Percentiles rank a stretch among this genome's conserved stretches.
These are phyloP conservation scores for Meloe dianella DNA, from an alignment of 2,888 invertebrate species.

Conservation along the genomic window DNA sequence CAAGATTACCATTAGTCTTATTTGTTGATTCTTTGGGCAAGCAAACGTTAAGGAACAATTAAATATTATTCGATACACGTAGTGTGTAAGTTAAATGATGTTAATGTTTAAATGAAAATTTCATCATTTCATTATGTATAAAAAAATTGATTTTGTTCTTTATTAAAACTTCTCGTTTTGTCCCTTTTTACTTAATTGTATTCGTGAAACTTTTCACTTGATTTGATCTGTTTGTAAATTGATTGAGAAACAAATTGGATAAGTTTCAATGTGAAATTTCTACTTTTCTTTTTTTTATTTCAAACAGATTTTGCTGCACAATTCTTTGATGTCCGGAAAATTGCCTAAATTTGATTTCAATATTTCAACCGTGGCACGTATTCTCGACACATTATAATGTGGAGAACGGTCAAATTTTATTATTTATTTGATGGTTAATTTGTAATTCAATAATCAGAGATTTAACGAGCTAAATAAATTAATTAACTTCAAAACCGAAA, in stretches of 20 bases:
- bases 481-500: background rate
- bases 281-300: background rate
- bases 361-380: too few species aligned
- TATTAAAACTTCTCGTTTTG: slow-evolving; percentile 22
- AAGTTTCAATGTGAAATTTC: slow-evolving; percentile 24
- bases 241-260: slow-evolving; percentile 27
- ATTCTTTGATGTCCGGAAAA: too few species aligned
- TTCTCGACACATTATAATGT: too few species aligned
- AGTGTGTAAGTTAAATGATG: slow-evolving; percentile 3
- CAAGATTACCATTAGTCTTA: slow-evolving; percentile 29
- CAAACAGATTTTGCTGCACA: background rate
- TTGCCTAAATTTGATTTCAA: too few species aligned
- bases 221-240: slow-evolving; percentile 29
- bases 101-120: background rate
- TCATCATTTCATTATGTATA: background rate
- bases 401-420: background rate
- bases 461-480: background rate
- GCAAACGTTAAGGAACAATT: slow-evolving; percentile 32
- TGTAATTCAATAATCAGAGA: background rate
- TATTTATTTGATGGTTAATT: background rate
- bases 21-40: slow-evolving; percentile 25
- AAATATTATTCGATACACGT: slow-evolving; percentile 21
- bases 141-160: slow-evolving; percentile 14
- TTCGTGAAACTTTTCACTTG: slow-evolving; percentile 23
- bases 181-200: slow-evolving; percentile 14